phyloP scores from a whole-genome alignment of 1,140 invertebrate genomes.

The Plectrocnemia conspersa region DNA sequence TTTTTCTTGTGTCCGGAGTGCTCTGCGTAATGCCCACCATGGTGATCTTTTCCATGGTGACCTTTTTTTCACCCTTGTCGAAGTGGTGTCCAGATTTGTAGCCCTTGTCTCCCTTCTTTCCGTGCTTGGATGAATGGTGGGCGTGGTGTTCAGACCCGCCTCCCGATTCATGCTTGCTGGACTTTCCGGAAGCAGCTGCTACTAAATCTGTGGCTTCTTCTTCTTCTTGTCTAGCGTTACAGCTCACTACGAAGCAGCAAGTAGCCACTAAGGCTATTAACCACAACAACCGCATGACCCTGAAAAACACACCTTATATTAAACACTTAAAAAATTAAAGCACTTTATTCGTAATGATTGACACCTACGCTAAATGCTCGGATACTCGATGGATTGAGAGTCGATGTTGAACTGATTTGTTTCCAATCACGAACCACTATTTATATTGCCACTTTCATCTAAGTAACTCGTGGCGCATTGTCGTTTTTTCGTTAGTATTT shows the following conservation, averaged over 20 bases:
- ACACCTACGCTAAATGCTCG: background rate
- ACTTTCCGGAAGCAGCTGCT: conserved; percentile 47
- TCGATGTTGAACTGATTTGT: conserved; percentile 28
- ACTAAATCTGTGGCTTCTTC: conserved; percentile 40
- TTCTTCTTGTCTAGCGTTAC: conserved; percentile 25
- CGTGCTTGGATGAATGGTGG: conserved; percentile 59
- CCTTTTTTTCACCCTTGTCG: conserved; percentile 66
- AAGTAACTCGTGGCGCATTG: conserved; percentile 23
- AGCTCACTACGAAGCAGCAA: conserved; percentile 27
- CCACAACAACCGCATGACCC: conserved; percentile 44
- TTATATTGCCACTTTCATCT: conserved; percentile 34
- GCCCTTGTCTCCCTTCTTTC: conserved; percentile 63
- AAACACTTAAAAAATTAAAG: conserved; percentile 1
- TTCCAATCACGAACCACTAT: conserved; percentile 30
- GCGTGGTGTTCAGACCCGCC: conserved; percentile 61
- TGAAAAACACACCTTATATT: conserved; percentile 25
- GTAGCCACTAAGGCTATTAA: conserved; percentile 25
- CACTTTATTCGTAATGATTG: background rate
- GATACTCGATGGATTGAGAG: conserved; percentile 30
- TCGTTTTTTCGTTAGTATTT: conserved; percentile 8
- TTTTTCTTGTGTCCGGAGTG: conserved; percentile 70
- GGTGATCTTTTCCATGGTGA: conserved; percentile 65
- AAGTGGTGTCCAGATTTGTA: conserved; percentile 63
- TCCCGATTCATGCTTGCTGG: conserved; percentile 54
- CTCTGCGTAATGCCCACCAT: conserved; percentile 66